Evolutionary conservation across 2,888 invertebrate genomes (phyloP), one percentile per base, ranked within the genome.

Genomic region (Oscheius myriophilus): DNA sequence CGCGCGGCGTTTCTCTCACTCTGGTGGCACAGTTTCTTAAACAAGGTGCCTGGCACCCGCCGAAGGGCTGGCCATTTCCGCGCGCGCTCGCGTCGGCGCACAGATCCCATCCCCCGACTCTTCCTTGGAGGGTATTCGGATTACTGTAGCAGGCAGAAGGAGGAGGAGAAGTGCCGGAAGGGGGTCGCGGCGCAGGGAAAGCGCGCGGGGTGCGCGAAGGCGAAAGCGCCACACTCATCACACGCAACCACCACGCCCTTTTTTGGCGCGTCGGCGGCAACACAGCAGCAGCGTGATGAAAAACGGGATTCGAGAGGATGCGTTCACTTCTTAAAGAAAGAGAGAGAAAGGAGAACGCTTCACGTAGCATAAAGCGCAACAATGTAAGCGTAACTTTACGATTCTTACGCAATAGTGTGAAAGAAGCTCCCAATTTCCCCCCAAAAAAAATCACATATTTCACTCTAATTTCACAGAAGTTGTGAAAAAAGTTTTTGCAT

Each of bases 121-220:
- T 18, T 25, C 23, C 21, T 23, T 23, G 25, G 18, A 51, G 21
- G 21, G 46, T n/a, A 11, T 21, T 6, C 46, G 46, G 46, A 49
- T 21, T 49, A 18, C n/a, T 49, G n/a, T n/a, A 49, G 21, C n/a
- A 21, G n/a, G 49, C 7, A 18, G 11, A 14, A 14, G 43, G 3
- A 18, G 46, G 4, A 4, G 46, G 46, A 46, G n/a, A 21, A 46
- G 51, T 21, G 51, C 42, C 49, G 61, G 25, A 49, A 61, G 25
- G 39, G 26, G 61, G 46, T 61, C 49, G 61, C 12, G n/a, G 46
- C 7, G 33, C n/a, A 7, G 39, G 2, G 45, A 46, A 25, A 16
- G 59, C 45, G 21, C n/a, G 46, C n/a, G n/a, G n/a, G n/a, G n/a
- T 26, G 49, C 46, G 61, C 49, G 61, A 61, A 61, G 49, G 61